Conservation (phyloP, 2,888 invertebrate genomes). For the Leptinotarsa tumamoca region DNA sequence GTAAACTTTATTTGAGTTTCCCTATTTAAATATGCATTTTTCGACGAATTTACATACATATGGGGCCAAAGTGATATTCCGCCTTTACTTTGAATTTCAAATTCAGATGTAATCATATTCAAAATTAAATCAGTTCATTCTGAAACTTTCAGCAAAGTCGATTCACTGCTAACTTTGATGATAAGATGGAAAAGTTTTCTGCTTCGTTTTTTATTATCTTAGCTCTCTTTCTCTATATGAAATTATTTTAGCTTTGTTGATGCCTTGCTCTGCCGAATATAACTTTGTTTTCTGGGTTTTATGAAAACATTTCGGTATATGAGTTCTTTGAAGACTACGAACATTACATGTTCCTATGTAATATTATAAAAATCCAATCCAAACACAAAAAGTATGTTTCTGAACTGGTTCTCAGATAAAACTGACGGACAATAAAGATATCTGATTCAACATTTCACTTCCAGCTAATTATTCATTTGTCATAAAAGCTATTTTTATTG, state of each 20-base stretch:
- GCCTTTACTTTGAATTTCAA: slow-evolving; percentile 68
- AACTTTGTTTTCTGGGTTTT: neutral
- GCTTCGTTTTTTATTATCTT: slow-evolving; percentile 41
- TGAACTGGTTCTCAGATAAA: too few relatives aligned
- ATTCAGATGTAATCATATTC: slow-evolving; percentile 67
- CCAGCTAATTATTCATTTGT: too few relatives aligned
- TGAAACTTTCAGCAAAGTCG: slow-evolving; percentile 50
- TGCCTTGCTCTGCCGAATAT: slow-evolving; percentile 25
- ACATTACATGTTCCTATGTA: too few relatives aligned
- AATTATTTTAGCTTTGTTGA: slow-evolving; percentile 39
- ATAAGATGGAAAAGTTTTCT: slow-evolving; percentile 64
- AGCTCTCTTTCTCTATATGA: slow-evolving; percentile 28
- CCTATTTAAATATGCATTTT: slow-evolving; percentile 68
- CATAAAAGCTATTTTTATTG: too few relatives aligned
- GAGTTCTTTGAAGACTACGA: too few relatives aligned
- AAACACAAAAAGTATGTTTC: too few relatives aligned
- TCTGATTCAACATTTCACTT: too few relatives aligned
- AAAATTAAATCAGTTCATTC: slow-evolving; percentile 68
- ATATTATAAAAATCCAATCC: too few relatives aligned
- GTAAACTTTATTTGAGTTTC: slow-evolving; percentile 66
- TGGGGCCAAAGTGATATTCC: slow-evolving; percentile 65
- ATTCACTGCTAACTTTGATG: slow-evolving; percentile 58
- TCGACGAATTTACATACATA: slow-evolving; percentile 67
- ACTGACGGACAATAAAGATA: too few relatives aligned
- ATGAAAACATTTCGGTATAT: too few relatives aligned